Conservation (phyloP, 2,113 vertebrate genomes). For the Bagarius yarrelli region DNA sequence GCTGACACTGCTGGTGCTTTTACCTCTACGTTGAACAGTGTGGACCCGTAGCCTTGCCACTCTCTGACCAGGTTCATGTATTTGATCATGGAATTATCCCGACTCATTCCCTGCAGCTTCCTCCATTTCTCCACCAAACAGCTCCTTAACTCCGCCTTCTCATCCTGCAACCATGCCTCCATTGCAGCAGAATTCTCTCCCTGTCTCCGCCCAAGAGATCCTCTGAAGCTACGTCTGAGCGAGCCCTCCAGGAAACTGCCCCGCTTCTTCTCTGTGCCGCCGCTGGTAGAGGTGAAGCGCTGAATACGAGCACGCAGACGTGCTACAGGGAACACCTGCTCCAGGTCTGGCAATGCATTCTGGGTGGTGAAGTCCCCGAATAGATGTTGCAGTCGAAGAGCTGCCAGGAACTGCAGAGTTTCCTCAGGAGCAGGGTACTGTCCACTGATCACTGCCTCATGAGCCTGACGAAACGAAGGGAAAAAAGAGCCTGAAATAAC, state of each 20-base stretch:
- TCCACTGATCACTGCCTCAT: conserved; percentile 89
- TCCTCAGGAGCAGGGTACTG: conserved; percentile 94
- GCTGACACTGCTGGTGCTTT: conserved; percentile 33
- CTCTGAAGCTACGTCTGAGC: conserved; percentile 86
- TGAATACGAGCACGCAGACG: conserved; percentile 86
- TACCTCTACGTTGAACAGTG: conserved; percentile 93
- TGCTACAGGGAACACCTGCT: conserved; percentile 85
- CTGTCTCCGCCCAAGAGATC: conserved; percentile 77
- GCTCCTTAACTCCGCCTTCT: conserved; percentile 76
- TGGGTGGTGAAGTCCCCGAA: conserved; percentile 78
- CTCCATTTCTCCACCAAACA: conserved; percentile 92
- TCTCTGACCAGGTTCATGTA: conserved; percentile 93
- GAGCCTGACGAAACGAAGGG: conserved; percentile 73
- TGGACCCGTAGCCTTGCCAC: conserved; percentile 95
- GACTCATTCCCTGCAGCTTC: conserved; percentile 87
- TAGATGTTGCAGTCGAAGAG: conserved; percentile 89
- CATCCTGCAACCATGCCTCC: conserved; percentile 92
- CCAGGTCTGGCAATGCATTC: conserved; percentile 71
- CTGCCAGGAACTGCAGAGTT: conserved; percentile 90
- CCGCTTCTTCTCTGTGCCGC: conserved; percentile 77
- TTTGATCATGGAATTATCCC: conserved; percentile 89
- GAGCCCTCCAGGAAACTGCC: conserved; percentile 95
- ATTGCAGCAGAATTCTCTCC: conserved; percentile 82
- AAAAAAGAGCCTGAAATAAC: not conserved
- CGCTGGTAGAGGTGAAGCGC: conserved; percentile 69